phyloP scores from a whole-genome alignment of 2,888 invertebrate genomes.

The Thalpophila matura region DNA sequence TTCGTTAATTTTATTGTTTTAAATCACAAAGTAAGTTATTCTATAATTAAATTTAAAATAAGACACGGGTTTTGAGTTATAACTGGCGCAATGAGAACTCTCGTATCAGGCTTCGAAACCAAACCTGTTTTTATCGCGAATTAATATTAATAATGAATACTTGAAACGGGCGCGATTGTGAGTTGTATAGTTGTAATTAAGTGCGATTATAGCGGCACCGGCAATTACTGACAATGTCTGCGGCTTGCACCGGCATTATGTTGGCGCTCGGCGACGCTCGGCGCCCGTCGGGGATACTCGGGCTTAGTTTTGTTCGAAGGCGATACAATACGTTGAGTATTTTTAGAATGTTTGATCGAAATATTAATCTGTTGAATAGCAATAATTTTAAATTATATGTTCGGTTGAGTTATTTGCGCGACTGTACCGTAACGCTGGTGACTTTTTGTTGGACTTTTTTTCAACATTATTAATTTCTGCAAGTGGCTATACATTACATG shows the following conservation, averaged over 20 bases:
- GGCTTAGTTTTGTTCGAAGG: conserved; percentile 34
- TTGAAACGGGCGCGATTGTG: conserved; percentile 86
- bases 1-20: conserved; percentile 60
- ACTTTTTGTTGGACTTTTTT: conserved; percentile 49
- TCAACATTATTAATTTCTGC: conserved; percentile 59
- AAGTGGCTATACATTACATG: conserved; percentile 44
- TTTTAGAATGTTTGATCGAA: conserved; percentile 54
- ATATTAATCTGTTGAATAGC: conserved; percentile 31
- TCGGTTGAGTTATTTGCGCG: conserved; percentile 25
- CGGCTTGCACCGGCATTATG: conserved; percentile 70
- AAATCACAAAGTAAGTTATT: conserved; percentile 67
- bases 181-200: conserved; percentile 88
- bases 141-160: conserved; percentile 88
- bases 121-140: conserved; percentile 86
- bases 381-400: conserved; percentile 32
- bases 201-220: conserved; percentile 84
- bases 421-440: conserved; percentile 44
- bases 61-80: conserved; percentile 71
- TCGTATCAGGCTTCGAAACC: conserved; percentile 70
- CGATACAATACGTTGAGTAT: conserved; percentile 46
- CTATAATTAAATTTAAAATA: conserved; percentile 72
- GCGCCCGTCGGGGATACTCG: conserved; percentile 50
- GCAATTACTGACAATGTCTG: conserved; percentile 84
- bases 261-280: conserved; percentile 61
- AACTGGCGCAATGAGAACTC: conserved; percentile 63